Conservation (phyloP, 2,797 vertebrate genomes). For the Poecilia velifera region DNA sequence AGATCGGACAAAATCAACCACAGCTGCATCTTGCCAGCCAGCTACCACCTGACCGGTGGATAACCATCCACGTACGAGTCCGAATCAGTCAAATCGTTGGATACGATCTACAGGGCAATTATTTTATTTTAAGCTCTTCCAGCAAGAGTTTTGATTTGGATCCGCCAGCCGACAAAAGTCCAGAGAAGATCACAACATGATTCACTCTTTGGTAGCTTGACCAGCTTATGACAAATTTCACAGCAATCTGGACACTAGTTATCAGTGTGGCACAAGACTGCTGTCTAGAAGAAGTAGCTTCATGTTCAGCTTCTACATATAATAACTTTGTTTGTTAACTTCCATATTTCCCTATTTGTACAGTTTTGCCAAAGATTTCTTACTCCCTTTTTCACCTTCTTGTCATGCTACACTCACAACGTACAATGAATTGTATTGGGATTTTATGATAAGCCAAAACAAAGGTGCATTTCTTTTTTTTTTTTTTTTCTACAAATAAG, state of each 20-base stretch:
- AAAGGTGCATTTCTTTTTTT: background rate
- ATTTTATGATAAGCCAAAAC: background rate
- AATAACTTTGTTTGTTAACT: background rate
- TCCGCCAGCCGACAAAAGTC: constrained; percentile 2
- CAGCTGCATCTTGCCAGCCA: constrained; percentile 46
- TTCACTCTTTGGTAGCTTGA: background rate
- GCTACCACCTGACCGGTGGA: constrained; percentile 52
- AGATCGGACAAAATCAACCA: constrained; percentile 27
- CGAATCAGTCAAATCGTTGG: constrained; percentile 4
- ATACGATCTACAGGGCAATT: background rate
- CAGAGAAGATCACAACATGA: background rate
- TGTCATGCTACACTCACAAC: background rate
- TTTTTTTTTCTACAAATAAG: background rate
- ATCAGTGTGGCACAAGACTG: background rate
- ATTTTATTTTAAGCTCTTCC: background rate
- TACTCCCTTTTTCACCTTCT: background rate
- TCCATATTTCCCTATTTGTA: background rate
- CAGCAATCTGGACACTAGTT: constrained; percentile 10
- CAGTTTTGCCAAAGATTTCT: background rate
- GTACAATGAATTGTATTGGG: background rate
- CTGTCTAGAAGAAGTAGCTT: background rate
- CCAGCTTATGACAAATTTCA: constrained; percentile 2
- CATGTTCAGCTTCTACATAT: background rate
- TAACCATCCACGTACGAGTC: constrained; percentile 24
- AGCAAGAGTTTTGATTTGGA: background rate